Base-by-base conservation (phyloP, 2,113 vertebrate genomes). In the Phylloscopus whistleri region DNA sequence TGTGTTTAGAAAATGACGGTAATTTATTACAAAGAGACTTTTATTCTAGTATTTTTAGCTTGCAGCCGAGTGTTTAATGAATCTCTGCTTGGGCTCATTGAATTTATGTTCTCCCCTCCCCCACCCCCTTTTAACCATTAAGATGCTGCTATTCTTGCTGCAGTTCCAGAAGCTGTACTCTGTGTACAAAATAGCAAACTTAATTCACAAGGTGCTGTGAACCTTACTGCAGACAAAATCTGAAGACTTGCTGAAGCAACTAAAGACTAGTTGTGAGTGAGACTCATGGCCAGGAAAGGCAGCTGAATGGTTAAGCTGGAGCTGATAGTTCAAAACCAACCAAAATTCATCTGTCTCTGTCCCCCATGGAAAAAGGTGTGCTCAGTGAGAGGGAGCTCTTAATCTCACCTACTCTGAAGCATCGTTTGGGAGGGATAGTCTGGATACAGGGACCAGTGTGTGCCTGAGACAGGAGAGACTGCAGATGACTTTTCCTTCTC, bases 1-100 rank as follows among this genome's bases (percentile, higher is more conserved):
- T 97, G 95, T 96, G 94, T 97, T 90, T 90, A 96, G 94, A 89
- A 96, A 92, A 96, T 95, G 94, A 92, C 10, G 80, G 94, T 90
- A 88, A 95, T 95, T 97, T 96, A 90, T 89, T 89, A 96, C 96
- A 97, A 96, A 96, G 94, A 92, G 81, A 93, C 95, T 96, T 96
- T 94, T 97, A 95, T 97, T 95, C 93, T 94, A 95, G 96, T 96
- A 94, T 96, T 96, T 97, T 97, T 97, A 96, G 91, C 95, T 88
- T 55, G 51, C 83, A 95, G 93, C 82, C 33, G 63, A 91, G 81
- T 91, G 91, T 93, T 96, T 96, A 95, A 96, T 95, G 88, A 92
- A 95, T 91, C 90, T 89, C 94, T 95, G 88, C 95, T 95, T 93
- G 84, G 81, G 67, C 89, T 93, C 83, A 90, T 96, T 94, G 94